Conservation (phyloP, 2,113 vertebrate species). For the Ptyas mucosa region DNA sequence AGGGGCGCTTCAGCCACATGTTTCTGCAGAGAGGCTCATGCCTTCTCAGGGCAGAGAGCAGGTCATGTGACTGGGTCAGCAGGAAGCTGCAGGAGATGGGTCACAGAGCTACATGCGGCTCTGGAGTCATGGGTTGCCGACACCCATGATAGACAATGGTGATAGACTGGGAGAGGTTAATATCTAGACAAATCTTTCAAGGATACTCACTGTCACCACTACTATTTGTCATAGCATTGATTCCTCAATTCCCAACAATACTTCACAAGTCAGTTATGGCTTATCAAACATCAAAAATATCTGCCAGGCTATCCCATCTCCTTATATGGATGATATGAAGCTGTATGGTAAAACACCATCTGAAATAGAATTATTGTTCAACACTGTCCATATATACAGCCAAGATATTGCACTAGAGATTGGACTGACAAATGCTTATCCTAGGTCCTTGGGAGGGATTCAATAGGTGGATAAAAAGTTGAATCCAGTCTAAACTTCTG, state of each 20-base stretch:
- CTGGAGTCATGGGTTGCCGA: no score
- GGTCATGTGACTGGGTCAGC: no score
- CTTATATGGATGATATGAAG: background rate
- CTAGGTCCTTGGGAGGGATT: background rate
- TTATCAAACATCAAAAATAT: background rate
- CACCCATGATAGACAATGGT: background rate
- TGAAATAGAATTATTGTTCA: background rate
- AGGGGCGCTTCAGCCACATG: no score
- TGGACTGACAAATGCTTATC: background rate
- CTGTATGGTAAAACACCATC: background rate
- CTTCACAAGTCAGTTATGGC: background rate
- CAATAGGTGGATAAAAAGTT: background rate
- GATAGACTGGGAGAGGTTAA: background rate
- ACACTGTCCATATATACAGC: background rate
- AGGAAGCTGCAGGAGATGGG: no score
- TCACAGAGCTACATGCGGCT: no score
- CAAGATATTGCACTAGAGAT: background rate
- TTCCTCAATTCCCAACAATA: background rate
- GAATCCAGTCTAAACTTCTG: background rate
- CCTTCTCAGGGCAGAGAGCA: no score
- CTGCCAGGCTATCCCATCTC: background rate
- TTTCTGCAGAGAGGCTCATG: no score
- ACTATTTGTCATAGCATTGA: background rate
- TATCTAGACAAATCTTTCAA: background rate
- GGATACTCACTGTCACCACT: background rate